Evolutionary conservation across 2,797 vertebrate genomes (phyloP), one percentile per base, ranked within the genome.

Genomic region (Phataginus tricuspis): DNA sequence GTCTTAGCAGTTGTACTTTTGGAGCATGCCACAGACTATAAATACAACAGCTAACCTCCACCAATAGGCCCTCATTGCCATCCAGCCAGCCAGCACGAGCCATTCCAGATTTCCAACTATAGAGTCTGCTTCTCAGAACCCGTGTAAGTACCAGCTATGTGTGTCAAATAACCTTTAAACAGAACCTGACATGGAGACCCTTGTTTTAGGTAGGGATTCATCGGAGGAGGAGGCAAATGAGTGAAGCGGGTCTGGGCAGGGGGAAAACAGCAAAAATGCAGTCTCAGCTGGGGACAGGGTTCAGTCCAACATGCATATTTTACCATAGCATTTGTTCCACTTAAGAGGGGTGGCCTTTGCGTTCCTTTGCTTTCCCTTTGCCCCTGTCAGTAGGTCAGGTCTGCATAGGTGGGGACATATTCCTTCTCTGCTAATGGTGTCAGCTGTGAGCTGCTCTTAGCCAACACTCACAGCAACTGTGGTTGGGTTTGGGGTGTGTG

Each of bases 361-460:
- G 21, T 66, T 29, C 25, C 2, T 8, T 96, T 31, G 31, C n/a
- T 72, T 88, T 37, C 14, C n/a, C 12, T 34, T 91, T 39, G 9
- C 23, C 6, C 12, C 19, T 79, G 42, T 37, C 45, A 59, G 7
- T 66, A 82, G 78, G 34, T 93, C 34, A 85, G 68, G 31, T 77
- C 27, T 68, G 23, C 25, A 18, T 0, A 53, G 45, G 14, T 3
- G 4, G 31, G 5, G 7, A 12, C 4, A 18, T 4, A 6, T 21
- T 68, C 10, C 34, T 57, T 80, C 14, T 18, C 3, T 72, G 53
- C 29, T 31, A 21, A 91, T 85, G 39, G 29, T 42, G 57, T 3
- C 29, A 83, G 45, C 25, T 83, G 23, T 21, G n/a, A 83, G 16
- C 51, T 86, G 12, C 74, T 83, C 27, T 86, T 27, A 77, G 6